Evolutionary conservation across 1,140 invertebrate genomes (phyloP).

Genomic region (Bradynema listronoti): DNA sequence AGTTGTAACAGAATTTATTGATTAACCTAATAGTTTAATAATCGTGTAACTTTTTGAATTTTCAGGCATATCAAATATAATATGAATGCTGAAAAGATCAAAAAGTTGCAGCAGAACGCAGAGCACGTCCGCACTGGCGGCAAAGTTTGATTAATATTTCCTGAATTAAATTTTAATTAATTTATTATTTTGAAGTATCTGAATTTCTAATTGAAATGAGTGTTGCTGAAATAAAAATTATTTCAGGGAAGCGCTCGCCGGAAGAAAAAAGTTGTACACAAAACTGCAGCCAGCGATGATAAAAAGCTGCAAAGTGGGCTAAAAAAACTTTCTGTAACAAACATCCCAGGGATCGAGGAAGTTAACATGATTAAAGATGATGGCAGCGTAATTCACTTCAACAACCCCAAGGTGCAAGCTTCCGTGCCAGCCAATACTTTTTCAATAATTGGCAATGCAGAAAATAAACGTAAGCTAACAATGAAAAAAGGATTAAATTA

Average conservation of each 20-base stretch:
- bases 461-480: slow-evolving; percentile 73
- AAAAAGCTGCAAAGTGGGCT: slow-evolving; percentile 96
- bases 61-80: too few species aligned
- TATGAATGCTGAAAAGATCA: slow-evolving; percentile 48
- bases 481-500: background rate
- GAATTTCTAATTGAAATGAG: background rate
- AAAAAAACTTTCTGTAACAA: slow-evolving; percentile 92
- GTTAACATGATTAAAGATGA: slow-evolving; percentile 99
- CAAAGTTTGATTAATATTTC: slow-evolving; percentile 40
- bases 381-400: slow-evolving; percentile 96
- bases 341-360: slow-evolving; percentile 95
- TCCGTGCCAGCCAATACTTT: slow-evolving; percentile 88
- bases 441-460: slow-evolving; percentile 92
- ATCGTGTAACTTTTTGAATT: too few species aligned
- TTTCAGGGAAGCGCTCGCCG: slow-evolving; percentile 82
- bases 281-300: slow-evolving; percentile 94
- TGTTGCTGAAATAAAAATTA: background rate
- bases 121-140: slow-evolving; percentile 55
- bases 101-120: slow-evolving; percentile 56
- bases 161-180: background rate
- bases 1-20: too few species aligned
- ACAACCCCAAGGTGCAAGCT: slow-evolving; percentile 98
- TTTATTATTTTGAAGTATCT: slow-evolving; percentile 8
- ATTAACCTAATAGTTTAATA: too few species aligned
- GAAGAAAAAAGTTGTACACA: slow-evolving; percentile 99